phyloP scores from a whole-genome alignment of 2,888 invertebrate genomes.

The Acanthoscelides obtectus region DNA sequence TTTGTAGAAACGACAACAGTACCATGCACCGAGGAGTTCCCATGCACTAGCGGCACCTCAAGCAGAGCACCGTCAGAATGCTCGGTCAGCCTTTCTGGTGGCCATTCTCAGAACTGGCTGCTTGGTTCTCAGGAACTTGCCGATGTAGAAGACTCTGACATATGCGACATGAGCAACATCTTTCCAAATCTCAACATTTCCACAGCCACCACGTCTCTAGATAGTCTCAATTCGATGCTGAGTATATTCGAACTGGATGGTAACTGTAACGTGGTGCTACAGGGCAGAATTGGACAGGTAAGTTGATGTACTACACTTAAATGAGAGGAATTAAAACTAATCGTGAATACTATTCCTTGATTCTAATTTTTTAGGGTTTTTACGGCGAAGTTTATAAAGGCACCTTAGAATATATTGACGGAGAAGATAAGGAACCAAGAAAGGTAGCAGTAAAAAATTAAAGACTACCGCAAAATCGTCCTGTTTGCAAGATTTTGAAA shows the following conservation, averaged over 20 bases:
- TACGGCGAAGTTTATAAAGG: slow-evolving; percentile 84
- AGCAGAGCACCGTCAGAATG: slow-evolving; percentile 25
- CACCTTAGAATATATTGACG: slow-evolving; percentile 56
- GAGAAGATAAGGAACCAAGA: slow-evolving; percentile 50
- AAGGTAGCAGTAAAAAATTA: slow-evolving; percentile 66
- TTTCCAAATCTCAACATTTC: slow-evolving; percentile 41
- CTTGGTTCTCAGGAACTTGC: not conserved
- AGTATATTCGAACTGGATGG: slow-evolving; percentile 54
- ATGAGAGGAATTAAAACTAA: too few relatives aligned
- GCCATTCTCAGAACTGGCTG: slow-evolving; percentile 23
- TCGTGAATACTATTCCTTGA: not conserved
- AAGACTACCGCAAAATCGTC: slow-evolving; percentile 51
- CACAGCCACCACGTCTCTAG: slow-evolving; percentile 42
- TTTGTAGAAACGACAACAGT: slow-evolving; percentile 17
- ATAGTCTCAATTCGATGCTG: slow-evolving; percentile 46
- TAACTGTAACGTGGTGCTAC: slow-evolving; percentile 57
- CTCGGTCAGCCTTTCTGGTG: slow-evolving; percentile 14
- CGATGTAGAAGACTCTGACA: not conserved
- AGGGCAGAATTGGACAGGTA: slow-evolving; percentile 59
- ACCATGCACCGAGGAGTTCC: slow-evolving; percentile 13
- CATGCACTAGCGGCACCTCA: slow-evolving; percentile 23
- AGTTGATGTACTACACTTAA: slow-evolving; percentile 5
- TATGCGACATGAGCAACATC: slow-evolving; percentile 35
- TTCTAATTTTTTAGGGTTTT: slow-evolving; percentile 60
- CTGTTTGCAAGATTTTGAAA: slow-evolving; percentile 67